Evolutionary conservation across 1,140 invertebrate species (phyloP), one percentile per base, ranked within the genome.

Genomic region (Drosophila willistoni): DNA sequence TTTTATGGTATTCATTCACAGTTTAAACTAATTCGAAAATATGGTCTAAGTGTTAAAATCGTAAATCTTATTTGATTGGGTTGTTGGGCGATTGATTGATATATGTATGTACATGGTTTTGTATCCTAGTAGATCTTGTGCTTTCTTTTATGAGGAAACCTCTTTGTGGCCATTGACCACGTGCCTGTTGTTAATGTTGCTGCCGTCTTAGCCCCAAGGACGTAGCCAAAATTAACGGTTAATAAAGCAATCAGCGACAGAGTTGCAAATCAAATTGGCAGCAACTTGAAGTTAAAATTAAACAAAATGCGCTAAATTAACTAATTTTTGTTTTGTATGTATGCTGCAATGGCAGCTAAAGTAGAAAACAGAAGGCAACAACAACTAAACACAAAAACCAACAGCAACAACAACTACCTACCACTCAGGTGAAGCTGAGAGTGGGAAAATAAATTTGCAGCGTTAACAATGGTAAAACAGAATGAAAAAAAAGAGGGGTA

Each of bases 281-380:
- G 68, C 77, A 76, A 47, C 7, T 36, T 81, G 78, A 68, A 65
- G 72, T 68, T 80, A 80, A 86, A 87, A 77, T 83, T 86, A 70
- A 79, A 73, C 83, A 86, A 86, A 86, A 73, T 86, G 79, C 79
- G 83, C 83, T 83, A 86, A 86, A 86, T 86, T 86, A 86, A 87
- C 83, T 71, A 87, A 82, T 74, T 82, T 84, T 79, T 66, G 74
- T 77, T 67, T 78, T 51, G 69, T 51, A 22, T 51, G 17, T 22
- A 17, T 47, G 44, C 44, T 47, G 77, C 81, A 80, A 68, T 61
- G 63, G 73, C 69, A 62, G 61, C 34, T 12, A 12, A 29, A 29
- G 3, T 7, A 29, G 29, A 29, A 29, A 29, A 36, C 34, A 36
- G 34, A 29, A 29, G 29, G 29, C 6, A 29, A 29, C 34, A 36